Conservation (phyloP, 2,888 invertebrate species). For the Eristalis intricaria region DNA sequence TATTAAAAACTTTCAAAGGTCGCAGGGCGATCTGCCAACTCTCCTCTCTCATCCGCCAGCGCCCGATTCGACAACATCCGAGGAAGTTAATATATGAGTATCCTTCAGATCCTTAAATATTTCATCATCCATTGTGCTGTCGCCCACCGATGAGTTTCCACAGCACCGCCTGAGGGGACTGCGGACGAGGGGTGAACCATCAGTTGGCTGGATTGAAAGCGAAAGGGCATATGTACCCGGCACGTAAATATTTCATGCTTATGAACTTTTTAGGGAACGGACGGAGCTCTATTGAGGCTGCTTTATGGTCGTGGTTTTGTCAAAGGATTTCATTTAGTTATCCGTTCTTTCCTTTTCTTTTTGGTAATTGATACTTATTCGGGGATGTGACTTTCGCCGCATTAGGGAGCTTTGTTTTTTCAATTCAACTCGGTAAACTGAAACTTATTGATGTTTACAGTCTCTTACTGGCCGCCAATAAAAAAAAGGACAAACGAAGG, state of each 20-base stretch:
- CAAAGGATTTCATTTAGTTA: background rate
- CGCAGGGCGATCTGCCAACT: background rate
- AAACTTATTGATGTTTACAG: background rate
- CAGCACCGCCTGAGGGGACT: background rate
- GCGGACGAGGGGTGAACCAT: too few relatives aligned
- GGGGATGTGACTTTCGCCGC: background rate
- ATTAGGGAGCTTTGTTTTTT: background rate
- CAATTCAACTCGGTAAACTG: background rate
- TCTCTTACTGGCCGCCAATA: background rate
- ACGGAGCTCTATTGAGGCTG: background rate
- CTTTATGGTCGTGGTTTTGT: background rate
- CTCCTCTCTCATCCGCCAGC: background rate
- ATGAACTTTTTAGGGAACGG: background rate
- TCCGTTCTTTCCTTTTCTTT: background rate
- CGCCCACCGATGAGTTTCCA: background rate
- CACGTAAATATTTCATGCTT: background rate
- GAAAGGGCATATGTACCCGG: conserved; percentile 13
- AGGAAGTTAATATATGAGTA: background rate
- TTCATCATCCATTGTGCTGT: background rate
- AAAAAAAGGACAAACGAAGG: background rate
- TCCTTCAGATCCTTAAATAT: background rate
- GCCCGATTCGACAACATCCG: background rate
- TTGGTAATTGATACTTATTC: background rate
- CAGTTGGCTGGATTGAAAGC: background rate
- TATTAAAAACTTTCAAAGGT: background rate